Base-by-base conservation (phyloP, 2,113 vertebrate genomes). In the Paedocypris sp. region DNA sequence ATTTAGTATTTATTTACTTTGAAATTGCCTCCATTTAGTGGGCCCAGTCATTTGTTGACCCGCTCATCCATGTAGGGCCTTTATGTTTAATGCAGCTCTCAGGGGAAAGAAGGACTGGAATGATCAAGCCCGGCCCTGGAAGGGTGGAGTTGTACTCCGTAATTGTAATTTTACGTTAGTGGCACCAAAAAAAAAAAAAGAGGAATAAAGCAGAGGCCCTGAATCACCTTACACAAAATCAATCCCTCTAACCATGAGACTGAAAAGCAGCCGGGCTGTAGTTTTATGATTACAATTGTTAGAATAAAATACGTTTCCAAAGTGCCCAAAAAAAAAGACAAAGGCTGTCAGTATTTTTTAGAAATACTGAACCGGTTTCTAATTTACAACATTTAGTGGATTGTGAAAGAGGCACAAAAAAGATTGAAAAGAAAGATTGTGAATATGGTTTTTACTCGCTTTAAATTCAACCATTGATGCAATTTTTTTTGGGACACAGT, bases 61-160 rank as follows among this genome's bases (percentile, higher is more conserved):
- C 82, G 80, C 75, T 87, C 86, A 87, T 85, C 84, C 86, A 83
- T 88, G 83, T 75, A 80, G 66, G 77, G 75, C 70, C 83, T 87
- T 84, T 85, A 83, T 87, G 84, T 86, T 85, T 86, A 87, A 87
- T 85, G 83, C 81, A 84, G 73, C 73, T 77, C 80, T 86, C 76
- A 58, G 71, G 51, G 46, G 57, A 78, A 64, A 80, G 79, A 65
- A 46, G 66, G 67, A 66, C 61, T 8, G 71, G 69, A 54, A 68
- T 69, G 72, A 76, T 63, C 72, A 64, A 65, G 56, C 52, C 23
- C 62, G 42, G 56, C 46, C 80, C 74, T 77, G 68, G 72, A 75
- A 79, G 64, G 65, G 66, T 79, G 83, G 79, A 81, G 73, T 80
- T 75, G 72, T 83, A 78, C 78, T 66, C 52, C 59, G 46, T 85